Evolutionary conservation across 2,888 invertebrate genomes (phyloP).

Genomic region (Ochropleura leucogaster): DNA sequence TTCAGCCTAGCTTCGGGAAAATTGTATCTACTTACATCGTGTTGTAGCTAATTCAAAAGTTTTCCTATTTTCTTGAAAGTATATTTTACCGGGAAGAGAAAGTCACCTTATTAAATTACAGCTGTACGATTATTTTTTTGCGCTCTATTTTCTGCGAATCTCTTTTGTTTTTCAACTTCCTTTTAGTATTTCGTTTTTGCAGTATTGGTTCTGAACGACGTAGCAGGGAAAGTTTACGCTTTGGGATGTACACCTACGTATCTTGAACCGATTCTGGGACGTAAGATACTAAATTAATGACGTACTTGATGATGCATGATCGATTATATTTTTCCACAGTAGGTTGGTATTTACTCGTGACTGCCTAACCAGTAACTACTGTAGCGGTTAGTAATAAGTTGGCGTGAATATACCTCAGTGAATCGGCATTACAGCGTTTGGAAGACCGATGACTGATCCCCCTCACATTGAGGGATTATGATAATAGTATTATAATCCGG

Average conservation of each 20-base stretch:
- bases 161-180: slow-evolving; percentile 6
- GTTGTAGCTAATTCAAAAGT: slow-evolving; percentile 54
- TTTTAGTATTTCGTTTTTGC: neutral
- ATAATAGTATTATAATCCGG: slow-evolving; percentile 22
- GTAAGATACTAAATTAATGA: neutral
- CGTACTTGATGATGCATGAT: slow-evolving; percentile 14
- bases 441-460: slow-evolving; percentile 12
- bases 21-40: slow-evolving; percentile 49
- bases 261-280: neutral
- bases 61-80: slow-evolving; percentile 33
- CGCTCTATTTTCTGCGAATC: neutral
- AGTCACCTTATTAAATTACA: slow-evolving; percentile 35
- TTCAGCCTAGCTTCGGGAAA: slow-evolving; percentile 61
- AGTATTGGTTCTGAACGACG: neutral
- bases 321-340: neutral
- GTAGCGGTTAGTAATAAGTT: neutral
- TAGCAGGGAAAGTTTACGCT: slow-evolving; percentile 9
- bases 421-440: neutral
- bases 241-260: neutral
- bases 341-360: neutral
- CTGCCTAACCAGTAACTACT: neutral
- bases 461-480: slow-evolving; percentile 1
- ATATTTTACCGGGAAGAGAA: slow-evolving; percentile 8
- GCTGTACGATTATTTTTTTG: neutral
- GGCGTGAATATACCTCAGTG: neutral